A percentile compares a stretch with the other conserved stretches of the same genome.
Evolutionary conservation across 2,888 invertebrate genomes (phyloP).

Genomic region (Steinernema scapterisci): DNA sequence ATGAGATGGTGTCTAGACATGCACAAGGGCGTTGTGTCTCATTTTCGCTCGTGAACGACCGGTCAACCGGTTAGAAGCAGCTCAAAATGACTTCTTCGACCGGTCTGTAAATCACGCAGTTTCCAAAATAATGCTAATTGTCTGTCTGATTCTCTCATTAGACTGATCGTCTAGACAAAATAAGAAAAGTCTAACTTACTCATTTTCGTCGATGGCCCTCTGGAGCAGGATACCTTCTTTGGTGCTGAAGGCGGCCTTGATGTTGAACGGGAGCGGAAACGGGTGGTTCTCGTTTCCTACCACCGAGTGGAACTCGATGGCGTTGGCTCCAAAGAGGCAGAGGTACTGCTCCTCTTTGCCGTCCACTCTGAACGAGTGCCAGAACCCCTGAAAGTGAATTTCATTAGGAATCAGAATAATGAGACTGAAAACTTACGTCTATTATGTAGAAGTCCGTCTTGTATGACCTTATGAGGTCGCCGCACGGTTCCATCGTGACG

Average conservation of each 20-base stretch:
- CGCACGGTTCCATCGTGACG: constrained; percentile 3
- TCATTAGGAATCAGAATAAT: neutral
- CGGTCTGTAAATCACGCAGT: too few relatives aligned
- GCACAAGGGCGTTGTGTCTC: too few relatives aligned
- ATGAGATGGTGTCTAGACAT: neutral
- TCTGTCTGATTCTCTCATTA: too few relatives aligned
- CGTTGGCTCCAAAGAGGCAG: neutral
- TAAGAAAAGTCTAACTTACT: constrained; percentile 10
- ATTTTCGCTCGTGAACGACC: too few relatives aligned
- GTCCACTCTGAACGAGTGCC: constrained; percentile 1
- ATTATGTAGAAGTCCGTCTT: constrained; percentile 24
- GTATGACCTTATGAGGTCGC: constrained; percentile 1
- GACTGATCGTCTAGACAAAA: too few relatives aligned
- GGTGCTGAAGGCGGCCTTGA: constrained; percentile 23
- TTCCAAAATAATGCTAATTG: too few relatives aligned
- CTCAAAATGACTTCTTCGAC: too few relatives aligned
- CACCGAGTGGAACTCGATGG: constrained; percentile 19
- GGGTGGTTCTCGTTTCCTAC: constrained; percentile 11
- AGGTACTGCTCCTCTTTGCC: neutral
- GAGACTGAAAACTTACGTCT: neutral
- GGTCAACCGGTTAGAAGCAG: too few relatives aligned
- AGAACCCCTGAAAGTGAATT: neutral
- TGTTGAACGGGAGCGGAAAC: neutral
- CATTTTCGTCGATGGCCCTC: neutral
- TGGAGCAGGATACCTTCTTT: constrained; percentile 13